Base-by-base conservation (phyloP, 2,888 invertebrate genomes). In the Drosophila anomalata region DNA sequence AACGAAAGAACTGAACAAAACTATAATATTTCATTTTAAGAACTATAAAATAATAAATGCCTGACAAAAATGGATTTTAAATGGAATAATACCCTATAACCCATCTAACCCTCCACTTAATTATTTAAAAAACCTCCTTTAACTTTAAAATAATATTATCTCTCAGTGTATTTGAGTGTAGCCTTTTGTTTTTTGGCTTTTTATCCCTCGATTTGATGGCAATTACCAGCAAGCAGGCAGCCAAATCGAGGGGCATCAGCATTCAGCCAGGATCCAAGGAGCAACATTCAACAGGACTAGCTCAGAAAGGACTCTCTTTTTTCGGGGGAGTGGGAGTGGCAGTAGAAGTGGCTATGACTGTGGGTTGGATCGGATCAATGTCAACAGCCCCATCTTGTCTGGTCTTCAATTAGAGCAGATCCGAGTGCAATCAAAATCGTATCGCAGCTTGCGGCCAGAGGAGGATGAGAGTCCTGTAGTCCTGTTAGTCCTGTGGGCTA, bases 361-460 rank as follows among this genome's bases (percentile, higher is more conserved):
- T 3, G 8, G 14, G 9, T 20, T 46, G 50, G 39, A 26, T 20
- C 36, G 54, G 72, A 70, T 70, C 69, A 69, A 69, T 69, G 69
- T 69, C 69, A 69, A 69, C 54, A 54, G 58, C 24, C 67, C 58
- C 58, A 58, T 58, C 59, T 42, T 36, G 53, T 39, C 42, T 69
- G 62, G 50, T 53, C 56, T 56, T 70, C 70, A 70, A 70, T 70
- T 70, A 70, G 63, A 70, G 42, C 48, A 33, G 62, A 51, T 36
- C 29, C 73, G 73, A 78, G 77, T 83, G 83, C 86, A 86, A 86
- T 86, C 80, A 83, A 62, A 82, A 76, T 78, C 76, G 75, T 82
- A 75, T 78, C 31, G 26, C 4, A 42, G 54, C 22, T 44, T 58
- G 33, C 14, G 53, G 7, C 46, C 22, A 26, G 22, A 20, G 55